A percentile compares a stretch with the other conserved stretches of the same genome.
Evolutionary conservation across 2,888 invertebrate species (phyloP).

Genomic region (Zhuqinia jingwanae): DNA sequence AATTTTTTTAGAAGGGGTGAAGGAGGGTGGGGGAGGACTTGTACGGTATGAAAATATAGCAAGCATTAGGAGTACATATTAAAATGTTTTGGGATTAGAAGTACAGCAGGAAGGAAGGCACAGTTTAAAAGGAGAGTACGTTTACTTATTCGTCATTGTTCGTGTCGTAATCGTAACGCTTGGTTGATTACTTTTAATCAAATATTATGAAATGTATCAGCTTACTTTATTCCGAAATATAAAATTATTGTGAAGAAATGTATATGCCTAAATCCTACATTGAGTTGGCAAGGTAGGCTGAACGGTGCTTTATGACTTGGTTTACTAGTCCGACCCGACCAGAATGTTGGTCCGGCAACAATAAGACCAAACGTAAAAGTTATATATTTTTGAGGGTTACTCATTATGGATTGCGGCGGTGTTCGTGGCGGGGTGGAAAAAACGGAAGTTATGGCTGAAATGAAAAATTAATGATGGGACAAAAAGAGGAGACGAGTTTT

Average conservation of each 20-base stretch:
- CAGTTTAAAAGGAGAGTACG: no score
- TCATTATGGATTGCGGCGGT: background rate
- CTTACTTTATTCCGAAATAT: no score
- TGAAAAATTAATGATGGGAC: constrained; percentile 31
- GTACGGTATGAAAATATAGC: background rate
- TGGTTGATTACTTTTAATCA: background rate
- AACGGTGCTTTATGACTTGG: background rate
- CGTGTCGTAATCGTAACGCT: background rate
- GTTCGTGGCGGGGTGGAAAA: background rate
- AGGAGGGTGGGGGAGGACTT: background rate
- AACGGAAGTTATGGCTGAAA: constrained; percentile 46
- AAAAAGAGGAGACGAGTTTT: background rate
- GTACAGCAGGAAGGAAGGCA: background rate
- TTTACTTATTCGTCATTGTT: background rate
- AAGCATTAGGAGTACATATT: background rate
- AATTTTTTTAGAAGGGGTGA: background rate
- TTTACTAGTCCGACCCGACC: background rate
- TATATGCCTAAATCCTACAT: constrained; percentile 19
- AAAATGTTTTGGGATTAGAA: background rate
- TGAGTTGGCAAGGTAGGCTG: background rate
- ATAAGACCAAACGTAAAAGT: no score
- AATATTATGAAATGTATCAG: background rate
- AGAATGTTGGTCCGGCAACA: no score
- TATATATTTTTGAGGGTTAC: background rate
- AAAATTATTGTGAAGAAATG: constrained; percentile 18